Conservation (phyloP, 2,113 vertebrate species). For the Ptilonorhynchus violaceus region DNA sequence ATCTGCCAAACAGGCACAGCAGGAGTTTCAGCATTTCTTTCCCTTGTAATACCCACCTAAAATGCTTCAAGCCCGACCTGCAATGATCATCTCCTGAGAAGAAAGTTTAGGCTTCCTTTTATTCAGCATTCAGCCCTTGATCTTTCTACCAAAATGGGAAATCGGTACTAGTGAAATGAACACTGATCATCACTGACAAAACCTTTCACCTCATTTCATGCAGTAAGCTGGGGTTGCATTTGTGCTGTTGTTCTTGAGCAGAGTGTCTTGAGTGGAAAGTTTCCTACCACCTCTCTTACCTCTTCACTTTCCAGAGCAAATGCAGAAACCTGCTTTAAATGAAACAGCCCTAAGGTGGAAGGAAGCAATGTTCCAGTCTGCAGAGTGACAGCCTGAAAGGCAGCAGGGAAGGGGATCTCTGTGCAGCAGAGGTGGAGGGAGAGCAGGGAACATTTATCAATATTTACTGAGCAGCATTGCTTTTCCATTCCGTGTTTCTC, state of each 20-base stretch:
- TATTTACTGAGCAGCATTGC: constrained; percentile 48
- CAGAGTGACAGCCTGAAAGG: not conserved
- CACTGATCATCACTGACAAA: constrained; percentile 56
- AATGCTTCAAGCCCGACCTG: constrained; percentile 44
- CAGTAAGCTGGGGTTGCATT: not conserved
- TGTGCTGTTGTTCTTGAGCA: not conserved
- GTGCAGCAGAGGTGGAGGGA: not conserved
- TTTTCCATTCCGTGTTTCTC: constrained; percentile 34
- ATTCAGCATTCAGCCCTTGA: constrained; percentile 46
- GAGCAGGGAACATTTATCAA: constrained; percentile 32
- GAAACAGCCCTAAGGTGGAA: constrained; percentile 5
- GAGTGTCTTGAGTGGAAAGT: constrained; percentile 8
- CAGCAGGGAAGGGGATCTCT: not conserved
- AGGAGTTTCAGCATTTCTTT: constrained; percentile 61
- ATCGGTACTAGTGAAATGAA: constrained; percentile 25
- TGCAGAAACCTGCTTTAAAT: constrained; percentile 12
- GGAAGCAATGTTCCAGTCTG: not conserved
- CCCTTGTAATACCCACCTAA: not conserved
- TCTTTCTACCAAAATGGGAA: constrained; percentile 41
- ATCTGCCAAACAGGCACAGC: constrained; percentile 56
- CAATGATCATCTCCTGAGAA: constrained; percentile 42
- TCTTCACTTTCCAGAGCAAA: not conserved
- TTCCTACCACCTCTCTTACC: not conserved
- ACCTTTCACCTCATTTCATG: constrained; percentile 22
- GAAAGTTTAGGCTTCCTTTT: constrained; percentile 21